Percentiles rank a stretch among this genome's conserved stretches.
Conservation (phyloP, 2,797 vertebrate genomes). For the Potorous gilbertii region DNA sequence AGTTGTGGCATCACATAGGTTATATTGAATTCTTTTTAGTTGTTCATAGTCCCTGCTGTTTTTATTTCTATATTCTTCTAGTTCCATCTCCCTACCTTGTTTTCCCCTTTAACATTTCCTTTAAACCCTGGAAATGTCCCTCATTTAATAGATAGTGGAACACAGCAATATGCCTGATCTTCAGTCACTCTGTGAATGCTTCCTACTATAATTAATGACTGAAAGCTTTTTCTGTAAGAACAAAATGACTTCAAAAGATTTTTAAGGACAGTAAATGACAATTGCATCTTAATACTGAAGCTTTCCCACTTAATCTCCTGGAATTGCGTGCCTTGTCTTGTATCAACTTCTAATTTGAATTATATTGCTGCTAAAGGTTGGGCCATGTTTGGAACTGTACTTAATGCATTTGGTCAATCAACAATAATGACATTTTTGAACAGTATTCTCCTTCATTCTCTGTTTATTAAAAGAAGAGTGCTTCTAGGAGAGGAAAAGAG, state of each 20-base stretch:
- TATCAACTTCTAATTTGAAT: not conserved
- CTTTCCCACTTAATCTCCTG: not conserved
- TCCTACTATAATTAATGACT: not conserved
- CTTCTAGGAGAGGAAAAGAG: not conserved
- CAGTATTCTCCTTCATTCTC: slow-evolving; percentile 21
- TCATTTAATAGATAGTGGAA: not conserved
- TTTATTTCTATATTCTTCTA: not conserved
- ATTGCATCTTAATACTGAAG: not conserved
- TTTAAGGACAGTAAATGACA: slow-evolving; percentile 24
- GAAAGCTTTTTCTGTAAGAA: not conserved
- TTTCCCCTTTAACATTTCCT: not conserved
- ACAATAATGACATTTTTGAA: slow-evolving; percentile 17
- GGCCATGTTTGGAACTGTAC: too few species aligned
- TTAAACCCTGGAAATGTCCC: not conserved
- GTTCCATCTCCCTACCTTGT: not conserved
- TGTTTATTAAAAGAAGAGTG: not conserved
- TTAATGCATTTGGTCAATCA: not conserved
- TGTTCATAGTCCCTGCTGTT: slow-evolving; percentile 15
- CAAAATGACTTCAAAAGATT: not conserved
- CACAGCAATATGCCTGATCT: not conserved
- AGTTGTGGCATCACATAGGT: not conserved
- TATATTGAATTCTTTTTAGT: not conserved
- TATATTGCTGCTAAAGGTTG: not conserved
- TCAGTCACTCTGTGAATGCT: slow-evolving; percentile 11
- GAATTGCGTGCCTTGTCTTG: not conserved